These are phyloP conservation scores for Bubalus kerabau DNA, from an alignment of 2,113 vertebrate species.

Conservation along the genomic window DNA sequence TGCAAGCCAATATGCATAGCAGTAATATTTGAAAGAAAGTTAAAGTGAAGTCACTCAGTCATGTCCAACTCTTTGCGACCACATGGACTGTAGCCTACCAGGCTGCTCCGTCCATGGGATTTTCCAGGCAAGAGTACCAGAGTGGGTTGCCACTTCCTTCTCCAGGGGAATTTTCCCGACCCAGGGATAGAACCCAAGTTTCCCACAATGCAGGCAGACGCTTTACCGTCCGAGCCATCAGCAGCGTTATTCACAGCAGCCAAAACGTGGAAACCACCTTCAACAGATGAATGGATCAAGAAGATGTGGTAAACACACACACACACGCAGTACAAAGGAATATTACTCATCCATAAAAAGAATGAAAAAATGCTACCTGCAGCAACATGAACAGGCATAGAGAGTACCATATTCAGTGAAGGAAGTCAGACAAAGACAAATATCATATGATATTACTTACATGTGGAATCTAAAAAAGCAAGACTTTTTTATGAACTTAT, in stretches of 20 bases:
- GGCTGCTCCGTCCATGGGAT: background rate
- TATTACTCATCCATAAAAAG: background rate
- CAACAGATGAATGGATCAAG: no score
- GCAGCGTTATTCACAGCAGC: background rate
- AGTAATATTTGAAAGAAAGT: background rate
- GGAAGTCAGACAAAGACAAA: background rate
- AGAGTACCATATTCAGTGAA: background rate
- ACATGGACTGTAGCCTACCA: background rate
- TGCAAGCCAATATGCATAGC: background rate
- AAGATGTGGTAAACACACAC: background rate
- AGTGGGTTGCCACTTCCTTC: background rate
- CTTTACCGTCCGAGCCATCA: background rate
- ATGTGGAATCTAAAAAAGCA: background rate
- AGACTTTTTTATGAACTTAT: background rate
- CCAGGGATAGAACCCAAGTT: background rate
- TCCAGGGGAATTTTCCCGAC: background rate
- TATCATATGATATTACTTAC: background rate
- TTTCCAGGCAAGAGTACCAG: background rate
- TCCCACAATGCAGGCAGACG: background rate
- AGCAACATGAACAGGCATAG: background rate
- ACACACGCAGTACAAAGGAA: background rate
- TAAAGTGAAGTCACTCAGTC: background rate
- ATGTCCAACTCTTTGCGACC: background rate
- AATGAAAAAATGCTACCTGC: background rate
- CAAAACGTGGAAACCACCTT: background rate